Evolutionary conservation across 2,888 invertebrate species (phyloP).

Genomic region (Germaria angustata): DNA sequence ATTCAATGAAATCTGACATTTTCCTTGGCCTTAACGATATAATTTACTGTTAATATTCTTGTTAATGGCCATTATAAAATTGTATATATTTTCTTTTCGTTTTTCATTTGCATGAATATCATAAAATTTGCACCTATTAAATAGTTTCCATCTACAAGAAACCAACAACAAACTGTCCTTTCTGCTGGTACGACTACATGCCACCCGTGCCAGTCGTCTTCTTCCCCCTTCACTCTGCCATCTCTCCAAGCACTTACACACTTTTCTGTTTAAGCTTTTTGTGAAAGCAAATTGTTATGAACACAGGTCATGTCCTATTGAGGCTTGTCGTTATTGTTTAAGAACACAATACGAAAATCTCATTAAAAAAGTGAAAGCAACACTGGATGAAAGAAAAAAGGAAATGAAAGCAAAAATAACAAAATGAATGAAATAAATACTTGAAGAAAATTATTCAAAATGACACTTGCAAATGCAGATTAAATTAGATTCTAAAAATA

Average conservation of each 20-base stretch:
- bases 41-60: slow-evolving; percentile 46
- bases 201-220: slow-evolving; percentile 1
- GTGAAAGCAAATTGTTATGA: slow-evolving; percentile 48
- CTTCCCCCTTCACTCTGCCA: neutral
- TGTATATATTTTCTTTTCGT: slow-evolving; percentile 20
- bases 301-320: slow-evolving; percentile 62
- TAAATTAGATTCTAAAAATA: slow-evolving; percentile 47
- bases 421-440: neutral
- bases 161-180: slow-evolving; percentile 17
- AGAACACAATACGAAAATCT: slow-evolving; percentile 52
- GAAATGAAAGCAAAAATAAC: neutral
- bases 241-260: neutral
- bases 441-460: neutral
- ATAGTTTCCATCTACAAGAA: slow-evolving; percentile 35
- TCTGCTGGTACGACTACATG: neutral
- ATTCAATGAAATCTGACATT: neutral
- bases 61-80: slow-evolving; percentile 50
- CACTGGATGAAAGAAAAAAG: neutral
- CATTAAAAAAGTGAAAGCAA: slow-evolving; percentile 43
- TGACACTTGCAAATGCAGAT: slow-evolving; percentile 49
- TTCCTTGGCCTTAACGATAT: neutral
- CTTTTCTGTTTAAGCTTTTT: slow-evolving; percentile 4
- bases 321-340: slow-evolving; percentile 57
- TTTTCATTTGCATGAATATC: slow-evolving; percentile 56
- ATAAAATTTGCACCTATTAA: slow-evolving; percentile 61